Evolutionary conservation across 2,888 invertebrate genomes (phyloP), one percentile per base, ranked within the genome.

Genomic region (Acanthoscelides obtectus): DNA sequence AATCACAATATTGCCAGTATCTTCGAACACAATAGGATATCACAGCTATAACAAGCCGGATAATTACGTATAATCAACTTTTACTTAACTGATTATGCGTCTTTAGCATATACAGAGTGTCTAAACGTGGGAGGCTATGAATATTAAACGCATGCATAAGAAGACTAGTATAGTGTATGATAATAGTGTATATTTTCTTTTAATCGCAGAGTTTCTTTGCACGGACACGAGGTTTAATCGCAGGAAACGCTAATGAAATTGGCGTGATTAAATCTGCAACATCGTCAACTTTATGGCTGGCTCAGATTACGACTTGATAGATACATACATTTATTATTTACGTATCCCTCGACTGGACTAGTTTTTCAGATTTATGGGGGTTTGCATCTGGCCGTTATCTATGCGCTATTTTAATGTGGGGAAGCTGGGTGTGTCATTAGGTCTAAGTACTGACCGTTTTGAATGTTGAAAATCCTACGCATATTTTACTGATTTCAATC

Each of bases 241-340:
- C 0, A 17, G 27, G 27, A 25, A 25, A 67, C 69, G 22, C 45
- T 45, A 45, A 45, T 45, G 45, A 45, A 45, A 45, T 12, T 45
- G 45, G 45, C 3, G 6, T 45, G 45, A 45, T 45, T 45, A 45
- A 45, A 45, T 45, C 45, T 45, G 45, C 45, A 45, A 12, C 45
- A 45, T 45, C 45, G 45, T 45, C 45, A 45, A 45, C 45, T 45
- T 45, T 45, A 45, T 45, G 45, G 45, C 45, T 45, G 45, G 17
- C 45, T 45, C 45, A 45, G 45, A 45, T 45, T 45, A 12, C 45
- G 45, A 12, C 45, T 12, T 45, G 45, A 45, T 45, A 45, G 45
- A 45, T 45, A 45, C 45, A 67, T 67, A 67, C 25, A 22, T 67
- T 22, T 67, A 67, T 67, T 67, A 21, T 25, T 67, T 22, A 22